These are phyloP conservation scores for Amiota mariae DNA, from an alignment of 2,888 invertebrate genomes.

Conservation along the genomic window DNA sequence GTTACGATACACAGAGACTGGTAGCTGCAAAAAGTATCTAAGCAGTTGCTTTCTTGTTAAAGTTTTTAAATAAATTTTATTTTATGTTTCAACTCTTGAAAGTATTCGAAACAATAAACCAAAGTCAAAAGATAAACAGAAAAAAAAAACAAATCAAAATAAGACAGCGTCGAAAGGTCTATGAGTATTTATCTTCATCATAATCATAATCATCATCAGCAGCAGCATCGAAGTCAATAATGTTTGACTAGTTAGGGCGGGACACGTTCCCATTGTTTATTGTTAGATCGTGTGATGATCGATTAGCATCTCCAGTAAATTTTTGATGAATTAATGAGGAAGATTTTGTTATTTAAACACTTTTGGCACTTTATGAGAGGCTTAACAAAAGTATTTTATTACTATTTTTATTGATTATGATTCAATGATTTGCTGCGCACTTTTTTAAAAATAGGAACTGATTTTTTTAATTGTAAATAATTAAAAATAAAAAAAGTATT, in stretches of 20 bases:
- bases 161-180: conserved; percentile 22
- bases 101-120: not conserved
- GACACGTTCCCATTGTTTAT: not conserved
- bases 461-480: too few relatives aligned
- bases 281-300: conserved; percentile 1
- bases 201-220: not conserved
- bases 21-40: conserved; percentile 27
- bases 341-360: too few relatives aligned
- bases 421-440: too few relatives aligned
- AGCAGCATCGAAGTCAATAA: not conserved
- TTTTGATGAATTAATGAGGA: too few relatives aligned
- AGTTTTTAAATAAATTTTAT: conserved; percentile 19
- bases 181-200: not conserved
- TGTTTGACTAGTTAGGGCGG: not conserved
- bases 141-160: not conserved
- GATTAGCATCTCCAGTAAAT: not conserved
- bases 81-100: conserved; percentile 16
- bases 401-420: too few relatives aligned
- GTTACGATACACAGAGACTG: conserved; percentile 13
- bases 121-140: too few relatives aligned
- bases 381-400: too few relatives aligned
- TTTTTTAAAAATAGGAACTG: too few relatives aligned
- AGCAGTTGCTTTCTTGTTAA: conserved; percentile 8
- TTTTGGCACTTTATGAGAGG: too few relatives aligned
- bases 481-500: too few relatives aligned